Evolutionary conservation across 2,888 invertebrate species (phyloP).

Genomic region (Ormyrus thymus): DNA sequence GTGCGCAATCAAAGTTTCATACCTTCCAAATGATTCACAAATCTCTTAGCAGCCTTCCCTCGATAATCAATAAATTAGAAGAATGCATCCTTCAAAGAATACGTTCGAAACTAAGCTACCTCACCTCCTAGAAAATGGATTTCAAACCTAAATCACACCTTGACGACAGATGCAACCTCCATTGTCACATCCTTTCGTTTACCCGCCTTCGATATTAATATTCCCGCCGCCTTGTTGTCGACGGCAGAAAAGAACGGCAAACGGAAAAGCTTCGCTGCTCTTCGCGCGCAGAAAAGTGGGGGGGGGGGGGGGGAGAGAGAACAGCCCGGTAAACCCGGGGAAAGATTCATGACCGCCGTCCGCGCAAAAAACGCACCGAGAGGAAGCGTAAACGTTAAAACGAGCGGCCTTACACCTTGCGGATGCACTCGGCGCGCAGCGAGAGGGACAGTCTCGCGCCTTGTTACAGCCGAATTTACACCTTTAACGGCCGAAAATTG

Average conservation of each 20-base stretch:
- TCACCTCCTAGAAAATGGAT: no score
- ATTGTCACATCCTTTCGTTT: conserved; percentile 59
- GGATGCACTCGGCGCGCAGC: conserved; percentile 5
- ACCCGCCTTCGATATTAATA: conserved; percentile 67
- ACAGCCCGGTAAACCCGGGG: conserved; percentile 54
- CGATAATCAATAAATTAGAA: no score
- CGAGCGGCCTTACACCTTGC: conserved; percentile 2
- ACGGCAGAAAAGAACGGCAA: conserved; percentile 29
- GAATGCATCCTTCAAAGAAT: no score
- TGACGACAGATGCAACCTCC: background rate
- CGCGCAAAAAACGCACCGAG: conserved; percentile 8
- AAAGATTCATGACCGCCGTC: conserved; percentile 66
- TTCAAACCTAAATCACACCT: no score
- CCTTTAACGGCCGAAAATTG: conserved; percentile 38
- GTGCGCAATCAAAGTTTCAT: no score
- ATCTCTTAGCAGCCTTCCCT: no score
- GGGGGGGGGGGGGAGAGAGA: conserved; percentile 17
- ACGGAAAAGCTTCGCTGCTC: conserved; percentile 18
- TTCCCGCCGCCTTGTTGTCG: conserved; percentile 53
- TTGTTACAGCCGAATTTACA: conserved; percentile 47
- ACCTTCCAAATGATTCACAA: no score
- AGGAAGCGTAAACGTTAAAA: conserved; percentile 40
- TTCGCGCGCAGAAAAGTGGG: conserved; percentile 14
- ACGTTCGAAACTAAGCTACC: no score
- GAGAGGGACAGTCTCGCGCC: conserved; percentile 10